A percentile compares a stretch with the other conserved stretches of the same genome.
These are phyloP conservation scores for Nomada goodeniana DNA, from an alignment of 2,888 invertebrate genomes.

Conservation along the genomic window DNA sequence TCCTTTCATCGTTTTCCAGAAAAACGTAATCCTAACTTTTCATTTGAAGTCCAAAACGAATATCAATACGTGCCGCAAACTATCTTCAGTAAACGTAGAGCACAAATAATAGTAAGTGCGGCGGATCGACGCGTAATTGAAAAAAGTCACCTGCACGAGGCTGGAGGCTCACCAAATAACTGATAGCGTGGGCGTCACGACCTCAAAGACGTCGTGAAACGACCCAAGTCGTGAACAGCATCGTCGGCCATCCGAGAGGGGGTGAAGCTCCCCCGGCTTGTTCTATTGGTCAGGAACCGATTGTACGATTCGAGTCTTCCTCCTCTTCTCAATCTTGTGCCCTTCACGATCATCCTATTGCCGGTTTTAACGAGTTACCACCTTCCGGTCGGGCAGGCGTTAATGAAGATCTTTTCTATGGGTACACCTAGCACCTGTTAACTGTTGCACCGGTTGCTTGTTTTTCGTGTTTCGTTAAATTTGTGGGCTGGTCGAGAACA, in stretches of 20 bases:
- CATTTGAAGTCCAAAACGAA: too few species aligned
- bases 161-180: slow-evolving; percentile 77
- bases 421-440: neutral
- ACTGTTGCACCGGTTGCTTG: too few species aligned
- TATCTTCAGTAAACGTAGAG: neutral
- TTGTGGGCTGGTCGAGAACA: neutral
- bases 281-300: slow-evolving; percentile 73
- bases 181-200: slow-evolving; percentile 78
- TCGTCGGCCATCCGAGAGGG: slow-evolving; percentile 71
- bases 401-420: slow-evolving; percentile 65
- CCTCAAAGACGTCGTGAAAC: slow-evolving; percentile 74
- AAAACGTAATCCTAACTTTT: too few species aligned
- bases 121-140: slow-evolving; percentile 31
- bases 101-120: slow-evolving; percentile 6
- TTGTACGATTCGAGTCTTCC: slow-evolving; percentile 60
- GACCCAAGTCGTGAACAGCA: slow-evolving; percentile 63
- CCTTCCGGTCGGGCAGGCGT: slow-evolving; percentile 58
- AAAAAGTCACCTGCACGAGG: slow-evolving; percentile 68
- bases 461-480: neutral
- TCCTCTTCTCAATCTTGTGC: slow-evolving; percentile 61
- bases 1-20: too few species aligned
- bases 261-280: slow-evolving; percentile 69
- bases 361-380: slow-evolving; percentile 58
- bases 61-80: too few species aligned
- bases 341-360: slow-evolving; percentile 41